Evolutionary conservation across 2,797 vertebrate genomes (phyloP).

Genomic region (Peromyscus nudipes): DNA sequence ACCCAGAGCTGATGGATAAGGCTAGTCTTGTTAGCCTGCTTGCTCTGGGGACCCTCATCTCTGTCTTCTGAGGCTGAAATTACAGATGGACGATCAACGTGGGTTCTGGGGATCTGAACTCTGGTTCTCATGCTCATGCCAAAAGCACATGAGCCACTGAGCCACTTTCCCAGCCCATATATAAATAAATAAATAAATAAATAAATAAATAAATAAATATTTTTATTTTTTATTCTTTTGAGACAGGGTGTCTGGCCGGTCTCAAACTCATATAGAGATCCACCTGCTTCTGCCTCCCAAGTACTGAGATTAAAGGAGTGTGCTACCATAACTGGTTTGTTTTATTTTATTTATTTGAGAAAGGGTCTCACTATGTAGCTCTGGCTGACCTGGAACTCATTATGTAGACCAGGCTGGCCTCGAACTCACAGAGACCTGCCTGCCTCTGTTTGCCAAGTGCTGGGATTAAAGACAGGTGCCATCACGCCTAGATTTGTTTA

Average conservation of each 20-base stretch:
- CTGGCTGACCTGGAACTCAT: background rate
- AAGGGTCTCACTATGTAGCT: background rate
- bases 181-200: too few species aligned
- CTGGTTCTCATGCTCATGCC: background rate
- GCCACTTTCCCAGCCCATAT: too few species aligned
- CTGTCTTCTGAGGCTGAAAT: background rate
- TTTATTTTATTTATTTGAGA: background rate
- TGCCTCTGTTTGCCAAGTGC: background rate
- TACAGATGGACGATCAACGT: fast-evolving
- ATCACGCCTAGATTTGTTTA: background rate
- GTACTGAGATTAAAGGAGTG: background rate
- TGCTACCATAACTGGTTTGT: background rate
- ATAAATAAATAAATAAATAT: too few species aligned
- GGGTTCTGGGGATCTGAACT: background rate
- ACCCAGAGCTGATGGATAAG: background rate
- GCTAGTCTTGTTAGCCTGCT: background rate
- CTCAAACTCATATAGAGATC: background rate
- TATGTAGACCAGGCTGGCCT: background rate
- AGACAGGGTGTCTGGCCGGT: background rate
- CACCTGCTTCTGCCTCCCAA: background rate
- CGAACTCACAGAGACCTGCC: background rate
- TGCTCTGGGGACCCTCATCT: background rate
- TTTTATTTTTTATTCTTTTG: background rate
- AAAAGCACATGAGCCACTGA: background rate
- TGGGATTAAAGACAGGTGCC: background rate